phyloP scores from a whole-genome alignment of 2,113 vertebrate species.

The Morone chrysops region DNA sequence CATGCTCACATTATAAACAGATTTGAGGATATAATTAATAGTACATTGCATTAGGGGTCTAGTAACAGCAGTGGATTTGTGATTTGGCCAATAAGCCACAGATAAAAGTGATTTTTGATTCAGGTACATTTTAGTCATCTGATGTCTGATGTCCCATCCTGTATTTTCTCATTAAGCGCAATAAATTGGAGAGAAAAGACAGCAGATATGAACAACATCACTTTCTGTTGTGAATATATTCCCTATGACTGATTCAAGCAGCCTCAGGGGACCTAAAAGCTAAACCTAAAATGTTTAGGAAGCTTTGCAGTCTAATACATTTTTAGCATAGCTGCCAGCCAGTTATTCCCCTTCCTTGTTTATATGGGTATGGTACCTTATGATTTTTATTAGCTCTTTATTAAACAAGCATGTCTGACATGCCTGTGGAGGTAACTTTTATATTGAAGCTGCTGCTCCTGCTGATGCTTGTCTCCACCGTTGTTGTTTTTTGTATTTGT shows the following conservation, averaged over 20 bases:
- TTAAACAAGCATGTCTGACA: neutral
- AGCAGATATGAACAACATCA: neutral
- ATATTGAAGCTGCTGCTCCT: neutral
- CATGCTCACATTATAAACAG: conserved; percentile 5
- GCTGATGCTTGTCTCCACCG: neutral
- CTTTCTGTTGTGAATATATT: neutral
- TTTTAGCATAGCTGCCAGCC: conserved; percentile 26
- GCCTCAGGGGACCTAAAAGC: neutral
- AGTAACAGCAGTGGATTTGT: neutral
- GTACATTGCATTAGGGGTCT: neutral
- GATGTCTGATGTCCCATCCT: neutral
- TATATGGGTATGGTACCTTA: neutral
- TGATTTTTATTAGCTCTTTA: conserved; percentile 12
- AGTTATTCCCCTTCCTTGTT: neutral
- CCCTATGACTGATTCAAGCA: neutral
- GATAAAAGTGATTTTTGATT: neutral
- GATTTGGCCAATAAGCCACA: neutral
- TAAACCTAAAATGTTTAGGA: neutral
- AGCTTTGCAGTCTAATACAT: conserved; percentile 7
- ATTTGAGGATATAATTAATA: neutral
- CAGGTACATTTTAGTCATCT: neutral
- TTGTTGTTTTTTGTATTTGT: neutral
- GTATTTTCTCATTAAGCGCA: neutral
- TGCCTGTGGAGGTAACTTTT: neutral
- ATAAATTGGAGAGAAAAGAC: neutral